Evolutionary conservation across 2,113 vertebrate species (phyloP).

Genomic region (Oriolus oriolus): DNA sequence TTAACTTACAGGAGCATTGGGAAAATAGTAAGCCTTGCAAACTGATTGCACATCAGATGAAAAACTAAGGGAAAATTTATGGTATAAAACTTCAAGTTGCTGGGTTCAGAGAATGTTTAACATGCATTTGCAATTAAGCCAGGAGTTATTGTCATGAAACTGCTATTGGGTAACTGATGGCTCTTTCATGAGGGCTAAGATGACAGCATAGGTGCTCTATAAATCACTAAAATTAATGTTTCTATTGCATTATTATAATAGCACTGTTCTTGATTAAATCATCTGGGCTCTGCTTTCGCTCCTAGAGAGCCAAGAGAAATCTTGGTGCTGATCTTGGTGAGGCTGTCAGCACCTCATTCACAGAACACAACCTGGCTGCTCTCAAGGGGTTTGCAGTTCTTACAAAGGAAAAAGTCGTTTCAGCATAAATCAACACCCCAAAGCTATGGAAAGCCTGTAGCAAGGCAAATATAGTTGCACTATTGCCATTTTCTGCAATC

Average conservation of each 20-base stretch:
- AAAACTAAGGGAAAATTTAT: not conserved
- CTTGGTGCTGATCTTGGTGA: not conserved
- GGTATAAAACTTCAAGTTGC: not conserved
- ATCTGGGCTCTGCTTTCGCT: not conserved
- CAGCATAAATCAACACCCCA: not conserved
- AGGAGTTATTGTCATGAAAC: not conserved
- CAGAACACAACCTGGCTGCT: not conserved
- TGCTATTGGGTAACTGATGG: not conserved
- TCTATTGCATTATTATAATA: not conserved
- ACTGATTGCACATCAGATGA: not conserved
- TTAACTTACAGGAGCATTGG: not conserved
- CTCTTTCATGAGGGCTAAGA: not conserved
- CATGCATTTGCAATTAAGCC: not conserved
- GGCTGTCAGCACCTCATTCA: not conserved
- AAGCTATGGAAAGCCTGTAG: not conserved
- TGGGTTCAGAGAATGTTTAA: not conserved
- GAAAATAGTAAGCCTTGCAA: not conserved
- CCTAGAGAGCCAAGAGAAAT: not conserved
- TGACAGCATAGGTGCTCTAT: not conserved
- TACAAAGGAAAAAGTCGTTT: not conserved
- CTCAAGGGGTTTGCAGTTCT: not conserved
- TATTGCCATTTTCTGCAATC: not conserved
- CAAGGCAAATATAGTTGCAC: not conserved
- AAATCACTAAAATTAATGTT: slow-evolving; percentile 23
- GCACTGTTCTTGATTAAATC: not conserved